A percentile compares a stretch with the other conserved stretches of the same genome.
Evolutionary conservation across 2,113 vertebrate genomes (phyloP).

Genomic region (Pungitius pungitius): DNA sequence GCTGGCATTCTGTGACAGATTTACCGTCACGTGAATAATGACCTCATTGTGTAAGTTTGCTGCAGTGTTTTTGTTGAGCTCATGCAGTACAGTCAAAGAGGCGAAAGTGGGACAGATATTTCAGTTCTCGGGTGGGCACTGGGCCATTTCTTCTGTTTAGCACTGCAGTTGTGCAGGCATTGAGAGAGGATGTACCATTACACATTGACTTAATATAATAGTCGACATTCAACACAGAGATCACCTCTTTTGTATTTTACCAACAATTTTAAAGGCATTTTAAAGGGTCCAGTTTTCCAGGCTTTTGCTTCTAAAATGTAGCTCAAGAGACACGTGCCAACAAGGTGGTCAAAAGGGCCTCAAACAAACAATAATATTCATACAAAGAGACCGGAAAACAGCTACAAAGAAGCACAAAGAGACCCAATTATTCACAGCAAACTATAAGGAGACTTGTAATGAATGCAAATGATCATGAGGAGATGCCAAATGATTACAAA

Average conservation of each 20-base stretch:
- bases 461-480: background rate
- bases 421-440: background rate
- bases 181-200: background rate
- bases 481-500: background rate
- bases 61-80: constrained; percentile 10
- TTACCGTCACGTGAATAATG: constrained; percentile 22
- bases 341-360: background rate
- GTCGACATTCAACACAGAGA: background rate
- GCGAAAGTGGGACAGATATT: constrained; percentile 25
- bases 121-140: constrained; percentile 7
- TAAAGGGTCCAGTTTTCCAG: too few relatives aligned
- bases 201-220: background rate
- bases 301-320: too few relatives aligned
- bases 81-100: background rate
- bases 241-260: too few relatives aligned
- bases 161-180: background rate
- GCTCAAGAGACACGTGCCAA: background rate
- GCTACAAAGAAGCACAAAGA: background rate
- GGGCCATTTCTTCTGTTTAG: constrained; percentile 15
- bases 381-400: background rate
- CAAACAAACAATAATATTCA: background rate
- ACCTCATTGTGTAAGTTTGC: constrained; percentile 21
- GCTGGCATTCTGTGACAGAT: background rate
- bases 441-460: background rate
- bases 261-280: background rate